These are phyloP conservation scores for Rhinogobius similis DNA, from an alignment of 2,113 vertebrate species.

Conservation along the genomic window DNA sequence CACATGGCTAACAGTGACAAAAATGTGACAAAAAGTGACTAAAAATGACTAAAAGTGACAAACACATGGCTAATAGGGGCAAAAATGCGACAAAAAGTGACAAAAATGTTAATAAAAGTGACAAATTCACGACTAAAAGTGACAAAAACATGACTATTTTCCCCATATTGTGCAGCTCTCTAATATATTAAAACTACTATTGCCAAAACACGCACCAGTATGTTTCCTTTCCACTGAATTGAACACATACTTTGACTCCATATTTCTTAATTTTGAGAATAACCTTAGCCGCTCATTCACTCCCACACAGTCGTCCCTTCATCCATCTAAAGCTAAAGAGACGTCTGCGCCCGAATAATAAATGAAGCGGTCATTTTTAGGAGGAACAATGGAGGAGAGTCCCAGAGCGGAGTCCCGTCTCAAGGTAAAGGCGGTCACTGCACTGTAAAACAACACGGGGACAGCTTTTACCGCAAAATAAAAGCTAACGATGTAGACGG, in stretches of 20 bases:
- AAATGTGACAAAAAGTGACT: no score
- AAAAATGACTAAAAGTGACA: no score
- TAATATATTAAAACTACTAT: no score
- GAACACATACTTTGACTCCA: not conserved
- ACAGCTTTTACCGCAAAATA: not conserved
- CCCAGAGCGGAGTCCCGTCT: constrained; percentile 22
- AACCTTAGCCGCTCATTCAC: not conserved
- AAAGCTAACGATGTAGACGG: no score
- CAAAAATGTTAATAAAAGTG: no score
- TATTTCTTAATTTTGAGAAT: not conserved
- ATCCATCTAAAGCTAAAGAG: constrained; percentile 59
- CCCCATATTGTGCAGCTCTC: no score
- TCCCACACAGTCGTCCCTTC: constrained; percentile 15
- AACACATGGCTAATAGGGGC: no score
- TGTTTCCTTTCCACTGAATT: not conserved
- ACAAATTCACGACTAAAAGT: no score
- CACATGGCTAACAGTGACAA: no score
- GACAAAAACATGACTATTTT: no score
- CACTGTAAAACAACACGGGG: not conserved
- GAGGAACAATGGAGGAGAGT: constrained; percentile 46
- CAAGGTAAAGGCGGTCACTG: constrained; percentile 38
- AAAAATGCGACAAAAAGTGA: no score
- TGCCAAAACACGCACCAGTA: no score
- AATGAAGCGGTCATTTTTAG: constrained; percentile 35
- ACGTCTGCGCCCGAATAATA: constrained; percentile 53